Evolutionary conservation across 2,797 vertebrate genomes (phyloP), one percentile per base, ranked within the genome.

Genomic region (Pogonophryne albipinna): DNA sequence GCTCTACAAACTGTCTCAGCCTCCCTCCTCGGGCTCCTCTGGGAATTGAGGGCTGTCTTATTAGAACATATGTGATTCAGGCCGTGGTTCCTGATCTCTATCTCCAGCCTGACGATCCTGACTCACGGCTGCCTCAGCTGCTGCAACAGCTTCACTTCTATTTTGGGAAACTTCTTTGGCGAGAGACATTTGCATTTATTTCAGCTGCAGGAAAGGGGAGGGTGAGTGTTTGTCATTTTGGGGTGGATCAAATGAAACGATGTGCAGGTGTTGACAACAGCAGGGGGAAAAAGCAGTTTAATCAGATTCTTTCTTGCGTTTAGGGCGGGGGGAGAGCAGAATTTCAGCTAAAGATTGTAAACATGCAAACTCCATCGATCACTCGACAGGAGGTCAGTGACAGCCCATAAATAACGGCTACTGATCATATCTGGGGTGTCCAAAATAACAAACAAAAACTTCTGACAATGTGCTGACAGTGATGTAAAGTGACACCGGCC

Each of bases 401-500:
- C 76, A 72, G 79, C 69, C 8, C 46, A 71, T 76, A 70, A 73
- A 77, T 85, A 62, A 80, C 3, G 27, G 45, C 66, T 2, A 23
- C 80, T 62, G 79, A 87, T 88, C 79, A 65, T 74, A 76, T 85
- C 78, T 61, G 51, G 64, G 65, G 31, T 23, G 79, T 76, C 76
- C 13, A 45, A 56, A 76, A 53, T 42, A 75, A 67, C 9, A 56
- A 12, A 53, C 66, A 77, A 50, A 75, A 66, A 81, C 74, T 68
- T 70, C 19, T 61, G 80, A 77, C 72, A 83, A 82, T 74, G 79
- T 81, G 85, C 84, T 87, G 87, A 89, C 85, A 60, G 83, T 75
- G 79, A 88, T 84, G 89, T 78, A 90, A 89, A 59, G 82, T 31
- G 87, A 93, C 86, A 80, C 88, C 27, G 73, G 84, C 78, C 86